Evolutionary conservation across 2,888 invertebrate genomes (phyloP), one percentile per base, ranked within the genome.

Genomic region (Julus scandinavius): DNA sequence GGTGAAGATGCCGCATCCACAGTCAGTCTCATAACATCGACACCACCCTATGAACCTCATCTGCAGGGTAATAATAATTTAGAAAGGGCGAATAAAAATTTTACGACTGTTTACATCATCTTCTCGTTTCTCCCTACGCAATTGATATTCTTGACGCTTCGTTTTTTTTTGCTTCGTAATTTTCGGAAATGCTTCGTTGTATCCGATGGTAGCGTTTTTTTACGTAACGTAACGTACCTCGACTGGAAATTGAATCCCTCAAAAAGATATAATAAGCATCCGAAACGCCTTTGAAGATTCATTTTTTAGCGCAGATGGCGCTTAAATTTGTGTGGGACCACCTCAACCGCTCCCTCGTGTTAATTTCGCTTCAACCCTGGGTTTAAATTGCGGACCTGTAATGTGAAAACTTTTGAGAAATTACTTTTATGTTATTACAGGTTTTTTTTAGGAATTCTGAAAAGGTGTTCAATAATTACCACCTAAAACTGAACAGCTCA

Each of bases 41-140:
- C n/a, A 63, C 63, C 63, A 63, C 63, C 63, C 58, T 4, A 58
- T 58, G 58, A 58, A 58, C 58, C 58, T 63, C 63, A 63, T 63
- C 63, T 63, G 29, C 29, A 29, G 63, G 63, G 63, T 63, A 63
- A 20, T 63, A 63, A 63, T 63, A 63, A 63, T 63, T 63, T 20
- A n/a, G 20, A 20, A 63, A 63, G 63, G 63, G 63, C n/a, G 63
- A n/a, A 63, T 63, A 63, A 63, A 63, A 63, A 5, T 20, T 63
- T 63, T 63, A 63, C 63, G 63, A 63, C 63, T 63, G 63, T 63
- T 63, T 63, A 63, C 63, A 63, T 63, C 63, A 63, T 63, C 63
- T 63, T 20, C 63, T 20, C 63, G 63, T 63, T 63, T 63, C 63
- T 63, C 63, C 63, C 63, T 63, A n/a, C 63, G 63, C 63, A 63